These are phyloP conservation scores for Heliocidaris tuberculata DNA, from an alignment of 35 echinoderm and acorn worm genomes.

Conservation along the genomic window DNA sequence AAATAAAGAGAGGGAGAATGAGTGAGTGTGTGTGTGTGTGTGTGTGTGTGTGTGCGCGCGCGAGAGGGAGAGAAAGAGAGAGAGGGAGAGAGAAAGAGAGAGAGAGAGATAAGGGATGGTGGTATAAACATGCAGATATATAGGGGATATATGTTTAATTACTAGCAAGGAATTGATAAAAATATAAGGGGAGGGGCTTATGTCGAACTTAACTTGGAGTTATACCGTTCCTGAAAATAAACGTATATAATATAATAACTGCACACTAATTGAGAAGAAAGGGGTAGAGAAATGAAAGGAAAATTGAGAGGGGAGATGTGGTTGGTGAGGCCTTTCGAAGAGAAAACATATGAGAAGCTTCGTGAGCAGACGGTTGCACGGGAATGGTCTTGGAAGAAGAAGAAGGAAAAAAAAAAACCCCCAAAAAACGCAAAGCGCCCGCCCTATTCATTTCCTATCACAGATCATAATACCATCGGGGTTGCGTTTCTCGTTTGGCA, in stretches of 20 bases:
- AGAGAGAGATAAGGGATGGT: too few relatives aligned
- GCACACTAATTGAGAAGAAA: neutral
- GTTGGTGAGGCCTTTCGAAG: neutral
- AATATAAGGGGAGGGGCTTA: neutral
- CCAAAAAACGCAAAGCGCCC: conserved; percentile 14
- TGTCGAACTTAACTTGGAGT: neutral
- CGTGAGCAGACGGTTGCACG: neutral
- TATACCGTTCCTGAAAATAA: neutral
- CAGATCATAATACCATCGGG: neutral
- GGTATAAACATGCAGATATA: too few relatives aligned
- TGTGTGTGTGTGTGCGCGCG: too few relatives aligned
- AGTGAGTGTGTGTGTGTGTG: too few relatives aligned
- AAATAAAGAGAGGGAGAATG: neutral
- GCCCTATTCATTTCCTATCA: conserved; percentile 16
- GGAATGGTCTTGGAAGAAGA: neutral
- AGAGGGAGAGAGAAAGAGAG: neutral
- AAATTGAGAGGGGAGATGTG: neutral
- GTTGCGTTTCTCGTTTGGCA: conserved; percentile 1
- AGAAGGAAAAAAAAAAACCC: too few relatives aligned
- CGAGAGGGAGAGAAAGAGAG: neutral
- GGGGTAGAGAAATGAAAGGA: neutral
- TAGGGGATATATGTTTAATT: too few relatives aligned
- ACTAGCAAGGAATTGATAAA: too few relatives aligned
- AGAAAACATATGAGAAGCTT: neutral
- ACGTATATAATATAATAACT: neutral